These are phyloP conservation scores for Polyommatus icarus DNA, from an alignment of 2,888 invertebrate species.

Conservation along the genomic window DNA sequence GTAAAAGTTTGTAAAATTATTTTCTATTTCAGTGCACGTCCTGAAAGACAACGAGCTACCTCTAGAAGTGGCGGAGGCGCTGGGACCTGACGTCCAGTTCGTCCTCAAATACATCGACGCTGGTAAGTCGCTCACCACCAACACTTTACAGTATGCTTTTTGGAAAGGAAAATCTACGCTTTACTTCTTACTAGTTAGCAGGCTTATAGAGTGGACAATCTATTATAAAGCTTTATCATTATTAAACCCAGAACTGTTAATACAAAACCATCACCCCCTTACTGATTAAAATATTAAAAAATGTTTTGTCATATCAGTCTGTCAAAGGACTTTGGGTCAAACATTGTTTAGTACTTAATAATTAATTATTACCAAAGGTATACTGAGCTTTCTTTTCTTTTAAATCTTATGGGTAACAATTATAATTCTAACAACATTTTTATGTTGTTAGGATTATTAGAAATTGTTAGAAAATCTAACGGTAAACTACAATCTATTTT, in stretches of 20 bases:
- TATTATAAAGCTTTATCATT: too few relatives aligned
- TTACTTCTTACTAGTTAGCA: too few relatives aligned
- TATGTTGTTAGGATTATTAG: too few relatives aligned
- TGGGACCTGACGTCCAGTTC: slow-evolving; percentile 80
- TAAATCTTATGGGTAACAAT: neutral
- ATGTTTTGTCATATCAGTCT: too few relatives aligned
- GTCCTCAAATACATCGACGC: slow-evolving; percentile 79
- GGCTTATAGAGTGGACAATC: too few relatives aligned
- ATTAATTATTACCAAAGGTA: too few relatives aligned
- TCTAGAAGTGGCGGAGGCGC: slow-evolving; percentile 81
- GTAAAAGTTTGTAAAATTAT: neutral
- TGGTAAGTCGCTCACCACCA: slow-evolving; percentile 52
- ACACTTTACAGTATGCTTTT: neutral
- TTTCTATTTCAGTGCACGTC: slow-evolving; percentile 77
- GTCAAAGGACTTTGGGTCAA: too few relatives aligned
- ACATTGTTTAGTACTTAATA: too few relatives aligned
- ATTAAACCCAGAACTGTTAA: too few relatives aligned
- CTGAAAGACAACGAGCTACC: slow-evolving; percentile 81
- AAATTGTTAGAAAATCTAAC: neutral
- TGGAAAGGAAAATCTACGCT: neutral
- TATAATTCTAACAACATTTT: neutral
- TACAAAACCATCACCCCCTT: too few relatives aligned
- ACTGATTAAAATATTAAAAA: too few relatives aligned
- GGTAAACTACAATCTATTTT: neutral
- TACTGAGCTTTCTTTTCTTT: too few relatives aligned